Conservation (phyloP, 1,140 invertebrate species). For the Ceratina japonica region DNA sequence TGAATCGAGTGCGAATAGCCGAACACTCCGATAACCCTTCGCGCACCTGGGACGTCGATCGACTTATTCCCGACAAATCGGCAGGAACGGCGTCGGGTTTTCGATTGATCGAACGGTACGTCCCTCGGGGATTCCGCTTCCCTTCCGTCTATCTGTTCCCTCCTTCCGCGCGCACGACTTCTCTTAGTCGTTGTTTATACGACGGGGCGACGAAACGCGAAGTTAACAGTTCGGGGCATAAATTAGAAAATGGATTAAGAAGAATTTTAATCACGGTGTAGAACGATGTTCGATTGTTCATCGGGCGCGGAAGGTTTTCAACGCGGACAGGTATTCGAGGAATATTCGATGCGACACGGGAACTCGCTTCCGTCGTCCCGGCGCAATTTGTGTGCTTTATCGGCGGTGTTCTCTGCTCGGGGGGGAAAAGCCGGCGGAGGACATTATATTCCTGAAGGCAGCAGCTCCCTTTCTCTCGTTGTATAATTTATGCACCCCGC, state of each 20-base stretch:
- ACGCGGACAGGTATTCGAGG: constrained; percentile 16
- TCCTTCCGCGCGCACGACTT: not conserved
- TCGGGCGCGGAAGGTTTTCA: too few species aligned
- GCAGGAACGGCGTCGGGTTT: constrained; percentile 46
- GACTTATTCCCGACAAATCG: constrained; percentile 66
- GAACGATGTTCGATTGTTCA: not conserved
- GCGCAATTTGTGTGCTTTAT: constrained; percentile 64
- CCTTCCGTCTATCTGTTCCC: not conserved
- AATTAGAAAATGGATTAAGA: too few species aligned
- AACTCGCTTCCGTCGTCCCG: constrained; percentile 35
- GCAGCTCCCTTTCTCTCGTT: constrained; percentile 31
- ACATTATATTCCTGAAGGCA: constrained; percentile 60
- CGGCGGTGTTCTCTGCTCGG: constrained; percentile 44
- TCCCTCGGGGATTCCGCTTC: constrained; percentile 32
- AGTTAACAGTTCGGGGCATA: too few species aligned
- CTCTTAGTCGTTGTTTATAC: not conserved
- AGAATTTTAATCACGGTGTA: not conserved
- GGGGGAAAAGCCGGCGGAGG: constrained; percentile 50
- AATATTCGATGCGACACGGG: constrained; percentile 59
- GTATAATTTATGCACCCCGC: constrained; percentile 75
- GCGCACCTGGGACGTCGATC: constrained; percentile 62
- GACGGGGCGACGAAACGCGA: too few species aligned
- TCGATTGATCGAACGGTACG: constrained; percentile 60
- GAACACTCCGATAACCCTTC: constrained; percentile 55
- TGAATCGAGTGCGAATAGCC: constrained; percentile 65